phyloP scores from a whole-genome alignment of 2,797 vertebrate genomes.

The Vultur gryphus region DNA sequence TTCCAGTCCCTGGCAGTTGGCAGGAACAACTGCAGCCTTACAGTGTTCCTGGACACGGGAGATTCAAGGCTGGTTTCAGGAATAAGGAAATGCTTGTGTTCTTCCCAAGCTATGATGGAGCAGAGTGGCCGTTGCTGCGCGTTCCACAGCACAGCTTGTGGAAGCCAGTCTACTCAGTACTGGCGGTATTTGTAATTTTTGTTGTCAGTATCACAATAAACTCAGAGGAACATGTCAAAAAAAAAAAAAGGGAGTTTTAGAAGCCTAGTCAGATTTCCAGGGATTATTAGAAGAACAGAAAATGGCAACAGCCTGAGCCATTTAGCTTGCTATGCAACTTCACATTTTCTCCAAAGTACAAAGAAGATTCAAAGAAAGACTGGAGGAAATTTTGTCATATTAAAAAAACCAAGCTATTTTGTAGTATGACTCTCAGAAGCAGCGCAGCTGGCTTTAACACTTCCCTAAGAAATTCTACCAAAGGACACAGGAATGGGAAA shows the following conservation, averaged over 20 bases:
- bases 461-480: background rate
- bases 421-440: background rate
- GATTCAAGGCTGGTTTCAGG: background rate
- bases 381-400: background rate
- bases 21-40: background rate
- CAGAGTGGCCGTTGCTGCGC: accelerated
- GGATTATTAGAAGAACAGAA: background rate
- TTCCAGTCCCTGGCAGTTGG: background rate
- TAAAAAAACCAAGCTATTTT: background rate
- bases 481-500: background rate
- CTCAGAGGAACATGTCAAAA: background rate
- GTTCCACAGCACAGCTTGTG: background rate
- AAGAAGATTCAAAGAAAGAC: background rate
- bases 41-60: background rate
- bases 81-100: background rate
- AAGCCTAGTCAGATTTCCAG: background rate
- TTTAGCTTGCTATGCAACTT: background rate
- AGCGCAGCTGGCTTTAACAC: background rate
- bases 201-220: background rate
- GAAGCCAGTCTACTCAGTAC: background rate
- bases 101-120: background rate
- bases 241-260: background rate
- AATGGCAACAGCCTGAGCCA: background rate
- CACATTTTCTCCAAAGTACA: background rate
- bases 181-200: background rate